Base-by-base conservation (phyloP, 2,113 vertebrate genomes). In the Gadus chalcogrammus region DNA sequence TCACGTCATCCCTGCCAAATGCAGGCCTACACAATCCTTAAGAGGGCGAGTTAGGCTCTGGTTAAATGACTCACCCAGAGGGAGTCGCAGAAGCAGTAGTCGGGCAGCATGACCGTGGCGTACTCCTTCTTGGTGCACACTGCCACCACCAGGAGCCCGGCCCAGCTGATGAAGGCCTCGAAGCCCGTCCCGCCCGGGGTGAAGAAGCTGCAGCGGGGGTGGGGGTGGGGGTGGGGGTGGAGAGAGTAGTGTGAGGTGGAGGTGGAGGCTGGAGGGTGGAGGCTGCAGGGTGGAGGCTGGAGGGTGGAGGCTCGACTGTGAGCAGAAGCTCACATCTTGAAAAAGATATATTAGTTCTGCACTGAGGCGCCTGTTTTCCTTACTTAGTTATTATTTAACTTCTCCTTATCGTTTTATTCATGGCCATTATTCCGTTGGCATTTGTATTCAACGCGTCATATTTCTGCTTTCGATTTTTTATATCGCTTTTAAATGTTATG, bases 81-180 rank as follows among this genome's bases (percentile, higher is more conserved):
- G 4, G 97, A 99, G 84, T 99, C 97, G 88, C 95, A 96, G 87
- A 99, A 97, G 85, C 95, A 96, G 84, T 97, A 94, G 69, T 99
- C 97, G 0, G 96, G 95, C 74, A 99, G 92, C 92, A 93, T 94
- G 78, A 99, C 96, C 0, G 97, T 98, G 59, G 96, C 94, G 17
- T 98, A 99, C 82, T 99, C 97, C 85, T 96, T 96, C 90, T 98
- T 98, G 0, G 95, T 98, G 88, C 97, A 99, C 28, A 99, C 96
- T 0, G 97, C 97, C 80, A 98, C 95, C 69, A 98, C 97, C 75
- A 99, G 69, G 22, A 91, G 87, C 15, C 97, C 97, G 0, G 92
- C 93, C 24, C 85, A 92, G 0, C 95, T 95, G 82, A 99, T 94
- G 72, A 99, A 99, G 63, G 97, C 97, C 91, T 98, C 97, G 71